These are phyloP conservation scores for Eupeodes luniger DNA, from an alignment of 2,888 invertebrate genomes.

Conservation along the genomic window DNA sequence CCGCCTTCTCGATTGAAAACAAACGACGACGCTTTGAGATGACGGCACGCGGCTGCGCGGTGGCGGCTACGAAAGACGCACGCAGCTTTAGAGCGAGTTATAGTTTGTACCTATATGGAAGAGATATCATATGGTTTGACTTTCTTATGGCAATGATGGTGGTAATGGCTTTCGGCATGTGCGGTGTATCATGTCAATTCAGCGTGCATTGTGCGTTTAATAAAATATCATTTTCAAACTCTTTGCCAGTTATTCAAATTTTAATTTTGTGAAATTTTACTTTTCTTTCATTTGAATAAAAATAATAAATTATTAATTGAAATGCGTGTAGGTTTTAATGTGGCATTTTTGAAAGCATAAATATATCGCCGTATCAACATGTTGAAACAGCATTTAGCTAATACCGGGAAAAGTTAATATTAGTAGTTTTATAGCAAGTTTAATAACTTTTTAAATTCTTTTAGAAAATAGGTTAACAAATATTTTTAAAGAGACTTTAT, in stretches of 20 bases:
- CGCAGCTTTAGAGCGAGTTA: constrained; percentile 1
- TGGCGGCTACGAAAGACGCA: not conserved
- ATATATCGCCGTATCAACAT: too few species aligned
- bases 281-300: not conserved
- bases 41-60: too few species aligned
- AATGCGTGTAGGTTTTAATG: not conserved
- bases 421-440: too few species aligned
- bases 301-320: not conserved
- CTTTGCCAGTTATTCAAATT: constrained; percentile 52
- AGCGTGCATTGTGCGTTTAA: constrained; percentile 60
- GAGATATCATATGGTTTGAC: not conserved
- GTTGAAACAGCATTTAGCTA: too few species aligned
- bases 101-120: not conserved
- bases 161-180: not conserved
- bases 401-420: too few species aligned
- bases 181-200: constrained; percentile 7
- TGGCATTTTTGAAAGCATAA: not conserved
- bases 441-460: too few species aligned
- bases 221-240: constrained; percentile 64
- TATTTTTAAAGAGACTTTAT: too few species aligned
- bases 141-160: constrained; percentile 5
- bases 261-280: constrained; percentile 42
- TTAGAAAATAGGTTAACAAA: too few species aligned
- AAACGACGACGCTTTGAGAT: not conserved
- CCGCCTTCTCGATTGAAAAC: constrained; percentile 59